A percentile compares a stretch with the other conserved stretches of the same genome.
Conservation (phyloP, 1,140 invertebrate species). For the Papilio aristodemus region DNA sequence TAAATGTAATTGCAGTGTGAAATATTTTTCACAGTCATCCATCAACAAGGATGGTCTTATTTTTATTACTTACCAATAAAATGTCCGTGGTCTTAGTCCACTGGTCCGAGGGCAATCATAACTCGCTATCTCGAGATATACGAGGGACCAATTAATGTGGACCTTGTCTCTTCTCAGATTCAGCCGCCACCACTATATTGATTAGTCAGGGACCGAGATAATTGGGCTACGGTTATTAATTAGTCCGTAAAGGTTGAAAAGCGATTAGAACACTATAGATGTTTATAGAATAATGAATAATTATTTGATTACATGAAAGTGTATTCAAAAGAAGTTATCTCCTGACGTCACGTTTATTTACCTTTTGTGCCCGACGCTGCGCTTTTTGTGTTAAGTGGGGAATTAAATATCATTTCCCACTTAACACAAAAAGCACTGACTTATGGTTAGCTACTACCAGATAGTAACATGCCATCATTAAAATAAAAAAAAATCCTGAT, state of each 20-base stretch:
- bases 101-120: slow-evolving; percentile 30
- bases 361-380: too few relatives aligned
- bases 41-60: slow-evolving; percentile 25
- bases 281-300: background rate
- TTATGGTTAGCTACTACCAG: too few relatives aligned
- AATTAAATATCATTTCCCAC: too few relatives aligned
- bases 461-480: too few relatives aligned
- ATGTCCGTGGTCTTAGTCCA: slow-evolving; percentile 17
- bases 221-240: slow-evolving; percentile 66
- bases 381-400: too few relatives aligned
- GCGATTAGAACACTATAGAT: background rate
- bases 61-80: slow-evolving; percentile 35
- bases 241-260: slow-evolving; percentile 43
- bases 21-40: slow-evolving; percentile 11
- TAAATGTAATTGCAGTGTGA: background rate
- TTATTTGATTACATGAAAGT: background rate
- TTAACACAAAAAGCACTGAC: too few relatives aligned
- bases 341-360: background rate
- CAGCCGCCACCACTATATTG: slow-evolving; percentile 58
- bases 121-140: slow-evolving; percentile 52
- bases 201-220: slow-evolving; percentile 58
- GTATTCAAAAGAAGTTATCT: background rate
- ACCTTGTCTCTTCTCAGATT: slow-evolving; percentile 50
- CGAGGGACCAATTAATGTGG: slow-evolving; percentile 63
- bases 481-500: too few relatives aligned